Evolutionary conservation across 2,113 vertebrate species (phyloP).

Genomic region (Pyxicephalus adspersus): DNA sequence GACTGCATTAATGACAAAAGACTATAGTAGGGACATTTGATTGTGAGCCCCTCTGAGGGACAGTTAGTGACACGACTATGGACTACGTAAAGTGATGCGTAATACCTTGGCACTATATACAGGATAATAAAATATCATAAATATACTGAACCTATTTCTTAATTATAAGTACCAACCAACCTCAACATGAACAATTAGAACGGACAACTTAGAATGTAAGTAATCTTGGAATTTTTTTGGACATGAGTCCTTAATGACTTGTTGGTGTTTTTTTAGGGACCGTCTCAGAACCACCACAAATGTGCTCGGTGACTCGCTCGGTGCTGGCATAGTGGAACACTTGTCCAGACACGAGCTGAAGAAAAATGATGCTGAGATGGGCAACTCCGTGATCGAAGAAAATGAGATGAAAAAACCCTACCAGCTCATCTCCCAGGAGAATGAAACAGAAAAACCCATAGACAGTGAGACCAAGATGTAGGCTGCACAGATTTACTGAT

Average conservation of each 20-base stretch:
- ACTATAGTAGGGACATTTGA: too few relatives aligned
- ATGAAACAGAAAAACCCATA: conserved; percentile 77
- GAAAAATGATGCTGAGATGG: conserved; percentile 80
- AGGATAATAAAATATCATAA: too few relatives aligned
- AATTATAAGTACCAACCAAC: too few relatives aligned
- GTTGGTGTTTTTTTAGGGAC: conserved; percentile 73
- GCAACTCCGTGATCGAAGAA: conserved; percentile 91
- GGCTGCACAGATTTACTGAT: conserved; percentile 22
- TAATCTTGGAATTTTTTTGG: too few relatives aligned
- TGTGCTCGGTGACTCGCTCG: conserved; percentile 92
- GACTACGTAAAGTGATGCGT: too few relatives aligned
- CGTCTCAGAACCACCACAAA: conserved; percentile 93
- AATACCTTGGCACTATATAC: too few relatives aligned
- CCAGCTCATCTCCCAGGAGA: conserved; percentile 85
- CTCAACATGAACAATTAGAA: too few relatives aligned
- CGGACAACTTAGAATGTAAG: too few relatives aligned
- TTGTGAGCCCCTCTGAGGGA: too few relatives aligned
- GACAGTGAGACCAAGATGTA: conserved; percentile 96
- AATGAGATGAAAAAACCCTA: conserved; percentile 90
- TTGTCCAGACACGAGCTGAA: conserved; percentile 89
- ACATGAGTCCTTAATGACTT: background rate
- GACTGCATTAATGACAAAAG: too few relatives aligned
- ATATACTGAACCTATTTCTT: too few relatives aligned
- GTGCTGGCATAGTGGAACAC: conserved; percentile 93
- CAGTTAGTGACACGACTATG: too few relatives aligned